These are phyloP conservation scores for Psilopsiagon aurifrons DNA, from an alignment of 2,113 vertebrate genomes.

Conservation along the genomic window DNA sequence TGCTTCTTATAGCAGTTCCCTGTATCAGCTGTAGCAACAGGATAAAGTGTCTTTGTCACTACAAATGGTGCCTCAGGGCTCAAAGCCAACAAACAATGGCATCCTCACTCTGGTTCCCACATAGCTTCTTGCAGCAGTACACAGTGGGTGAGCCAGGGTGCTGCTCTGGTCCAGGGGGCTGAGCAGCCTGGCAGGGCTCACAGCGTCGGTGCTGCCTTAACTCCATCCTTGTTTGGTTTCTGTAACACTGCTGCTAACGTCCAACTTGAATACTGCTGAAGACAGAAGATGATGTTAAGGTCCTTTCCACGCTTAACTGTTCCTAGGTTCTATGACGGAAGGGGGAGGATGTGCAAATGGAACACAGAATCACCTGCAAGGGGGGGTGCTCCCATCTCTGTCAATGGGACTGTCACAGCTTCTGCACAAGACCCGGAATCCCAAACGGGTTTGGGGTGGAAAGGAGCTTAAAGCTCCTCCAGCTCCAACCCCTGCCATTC, in stretches of 20 bases:
- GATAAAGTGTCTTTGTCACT: background rate
- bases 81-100: background rate
- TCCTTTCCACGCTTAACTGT: background rate
- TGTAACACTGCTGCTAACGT: background rate
- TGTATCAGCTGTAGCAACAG: background rate
- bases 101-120: background rate
- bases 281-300: background rate
- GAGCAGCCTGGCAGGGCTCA: background rate
- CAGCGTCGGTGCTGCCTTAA: background rate
- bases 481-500: no score
- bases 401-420: background rate
- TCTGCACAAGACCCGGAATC: background rate
- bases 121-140: background rate
- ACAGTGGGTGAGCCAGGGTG: background rate
- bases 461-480: background rate
- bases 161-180: background rate
- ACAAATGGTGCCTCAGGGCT: background rate
- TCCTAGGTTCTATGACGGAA: no score
- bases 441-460: background rate
- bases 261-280: background rate
- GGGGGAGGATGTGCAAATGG: background rate
- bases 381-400: background rate
- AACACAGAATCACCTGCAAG: background rate
- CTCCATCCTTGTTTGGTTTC: background rate
- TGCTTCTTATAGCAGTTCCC: background rate